These are phyloP conservation scores for Podiceps cristatus DNA, from an alignment of 2,113 vertebrate genomes.

Conservation along the genomic window DNA sequence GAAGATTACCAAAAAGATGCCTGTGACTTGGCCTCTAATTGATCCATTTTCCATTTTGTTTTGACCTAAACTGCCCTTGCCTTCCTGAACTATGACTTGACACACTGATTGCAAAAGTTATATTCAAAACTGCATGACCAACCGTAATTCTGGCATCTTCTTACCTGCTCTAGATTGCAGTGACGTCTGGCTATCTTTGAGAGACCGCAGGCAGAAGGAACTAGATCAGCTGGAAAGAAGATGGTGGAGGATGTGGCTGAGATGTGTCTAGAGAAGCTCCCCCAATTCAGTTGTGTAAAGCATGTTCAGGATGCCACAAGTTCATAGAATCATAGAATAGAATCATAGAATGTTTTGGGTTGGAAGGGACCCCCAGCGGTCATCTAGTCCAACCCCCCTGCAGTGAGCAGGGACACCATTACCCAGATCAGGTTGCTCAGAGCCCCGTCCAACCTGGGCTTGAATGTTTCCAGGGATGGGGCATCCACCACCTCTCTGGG, in stretches of 20 bases:
- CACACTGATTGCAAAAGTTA: background rate
- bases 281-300: background rate
- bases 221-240: rapidly evolving
- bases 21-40: background rate
- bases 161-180: background rate
- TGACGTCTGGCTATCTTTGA: background rate
- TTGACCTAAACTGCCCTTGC: background rate
- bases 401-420: too few relatives aligned
- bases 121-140: background rate
- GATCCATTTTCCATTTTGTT: background rate
- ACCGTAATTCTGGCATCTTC: background rate
- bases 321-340: too few relatives aligned
- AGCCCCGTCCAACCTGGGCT: too few relatives aligned
- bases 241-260: background rate
- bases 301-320: background rate
- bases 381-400: too few relatives aligned
- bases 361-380: too few relatives aligned
- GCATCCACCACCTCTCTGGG: too few relatives aligned
- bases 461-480: too few relatives aligned
- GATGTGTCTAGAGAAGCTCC: background rate
- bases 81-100: background rate
- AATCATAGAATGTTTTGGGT: too few relatives aligned
- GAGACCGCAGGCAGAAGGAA: background rate
- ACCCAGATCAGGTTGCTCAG: too few relatives aligned
- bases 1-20: background rate